Evolutionary conservation across 2,888 invertebrate genomes (phyloP), one percentile per base, ranked within the genome.

Genomic region (Thecocarcelia acutangulata): DNA sequence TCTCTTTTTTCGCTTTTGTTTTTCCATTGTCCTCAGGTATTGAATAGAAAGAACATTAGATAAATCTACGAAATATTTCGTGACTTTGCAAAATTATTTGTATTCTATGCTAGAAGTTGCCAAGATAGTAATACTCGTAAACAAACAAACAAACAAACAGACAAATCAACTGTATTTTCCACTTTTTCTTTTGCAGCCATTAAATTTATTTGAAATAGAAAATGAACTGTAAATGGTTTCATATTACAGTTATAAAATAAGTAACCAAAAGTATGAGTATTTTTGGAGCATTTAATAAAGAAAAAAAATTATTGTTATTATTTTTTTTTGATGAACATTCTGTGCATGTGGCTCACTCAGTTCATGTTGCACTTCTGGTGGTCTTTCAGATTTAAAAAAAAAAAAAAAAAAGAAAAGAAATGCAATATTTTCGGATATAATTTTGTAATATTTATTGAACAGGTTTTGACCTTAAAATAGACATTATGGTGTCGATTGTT

Each of bases 401-500:
- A 1, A 1, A 59, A n/a, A 59, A 12, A 61, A 1, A 1, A 59
- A n/a, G 42, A 12, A 42, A 8, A 33, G 5, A 72, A 40, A 70
- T 24, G 15, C 8, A 40, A 15, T 48, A 24, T 5, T 50, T 40
- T 61, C 48, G 46, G 37, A 24, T 48, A 52, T 56, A 17, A 48
- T 42, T 70, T 59, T 59, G 17, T 59, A 56, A 52, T 50, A 50
- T 69, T 75, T 75, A 70, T 70, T 66, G 19, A 80, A 70, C 80
- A 66, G 80, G 80, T 80, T 80, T 80, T 75, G 58, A 70, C 70
- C 58, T 64, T 58, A 40, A 66, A 75, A 70, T 40, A 24, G 46
- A 59, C 50, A 64, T 17, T 52, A 70, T 50, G 17, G 33, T 37
- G 52, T 59, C 70, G 52, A 75, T 80, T 54, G 28, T 24, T 24